Percentiles rank a stretch among this genome's conserved stretches.
These are phyloP conservation scores for Escarpia spicata DNA, from an alignment of 2,888 invertebrate genomes.

Conservation along the genomic window DNA sequence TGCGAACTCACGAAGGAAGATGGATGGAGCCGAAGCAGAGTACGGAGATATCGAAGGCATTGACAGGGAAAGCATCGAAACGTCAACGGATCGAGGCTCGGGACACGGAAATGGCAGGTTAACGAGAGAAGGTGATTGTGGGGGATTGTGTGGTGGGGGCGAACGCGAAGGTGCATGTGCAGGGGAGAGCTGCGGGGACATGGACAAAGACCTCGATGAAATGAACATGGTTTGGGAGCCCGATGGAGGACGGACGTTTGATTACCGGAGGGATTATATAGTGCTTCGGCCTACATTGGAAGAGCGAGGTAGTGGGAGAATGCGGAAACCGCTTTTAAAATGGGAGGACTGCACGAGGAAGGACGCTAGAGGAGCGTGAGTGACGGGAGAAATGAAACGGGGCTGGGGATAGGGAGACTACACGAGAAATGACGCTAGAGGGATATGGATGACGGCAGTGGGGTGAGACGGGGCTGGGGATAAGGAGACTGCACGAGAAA, in stretches of 20 bases:
- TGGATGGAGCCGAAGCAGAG: neutral
- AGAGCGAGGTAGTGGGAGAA: neutral
- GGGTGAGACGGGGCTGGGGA: too few relatives aligned
- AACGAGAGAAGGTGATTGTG: neutral
- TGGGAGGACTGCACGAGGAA: neutral
- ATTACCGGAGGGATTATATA: neutral
- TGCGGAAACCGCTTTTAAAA: neutral
- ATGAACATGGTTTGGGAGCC: neutral
- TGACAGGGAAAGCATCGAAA: neutral
- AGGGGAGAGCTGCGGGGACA: neutral
- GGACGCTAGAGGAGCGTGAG: neutral
- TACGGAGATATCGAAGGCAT: neutral
- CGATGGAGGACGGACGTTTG: neutral
- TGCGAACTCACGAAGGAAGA: neutral
- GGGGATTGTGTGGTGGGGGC: neutral
- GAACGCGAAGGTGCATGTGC: neutral
- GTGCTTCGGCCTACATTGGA: neutral
- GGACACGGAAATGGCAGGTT: too few relatives aligned
- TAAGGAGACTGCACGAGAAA: too few relatives aligned
- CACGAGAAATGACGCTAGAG: too few relatives aligned
- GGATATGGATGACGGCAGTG: too few relatives aligned
- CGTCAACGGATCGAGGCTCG: neutral
- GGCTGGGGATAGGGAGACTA: too few relatives aligned
- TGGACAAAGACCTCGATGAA: neutral
- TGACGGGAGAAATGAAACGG: neutral